Base-by-base conservation (phyloP, 2,888 invertebrate genomes). In the Parnassius smintheus region DNA sequence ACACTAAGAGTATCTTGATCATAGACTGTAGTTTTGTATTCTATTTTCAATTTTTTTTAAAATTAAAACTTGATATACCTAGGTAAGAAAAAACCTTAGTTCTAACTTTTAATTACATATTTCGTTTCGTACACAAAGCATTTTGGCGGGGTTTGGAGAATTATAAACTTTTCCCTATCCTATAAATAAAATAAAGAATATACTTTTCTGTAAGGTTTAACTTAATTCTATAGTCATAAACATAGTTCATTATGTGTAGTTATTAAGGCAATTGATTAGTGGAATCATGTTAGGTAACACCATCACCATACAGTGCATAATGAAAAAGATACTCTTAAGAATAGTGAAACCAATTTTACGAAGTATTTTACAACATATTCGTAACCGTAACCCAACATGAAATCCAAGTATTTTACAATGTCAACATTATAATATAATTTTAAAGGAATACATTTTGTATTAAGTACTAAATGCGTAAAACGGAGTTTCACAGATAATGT, bases 251-350 rank as follows among this genome's bases (percentile, higher is more conserved):
- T 35, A 35, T 35, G 7, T 35, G 35, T 35, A 35, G 4, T 35
- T 35, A 35, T 35, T 35, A 35, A 35, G 35, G 35, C 7, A 35
- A 35, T 35, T 35, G 35, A 35, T 35, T 35, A 35, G 35, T 35
- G 35, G 7, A 35, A 35, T 35, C 35, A 35, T 35, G 42, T 48
- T 41, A 49, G 53, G 64, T 57, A 58, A 53, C 42, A 64, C 70
- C 67, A 68, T 56, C 60, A 69, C 65, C 65, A 48, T 45, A 50
- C 44, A 55, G 22, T 57, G 46, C 18, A 44, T 12, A 65, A 66
- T 70, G 82, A 87, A 84, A 78, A 83, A 86, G 84, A 85, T 85
- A 85, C 87, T 83, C 86, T 74, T 81, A 75, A 75, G 70, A 77
- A 80, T 73, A 80, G 67, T 73, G 68, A 66, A 67, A 66, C 69